Conservation (phyloP, 2,888 invertebrate genomes). For the Drosophila mimetica region DNA sequence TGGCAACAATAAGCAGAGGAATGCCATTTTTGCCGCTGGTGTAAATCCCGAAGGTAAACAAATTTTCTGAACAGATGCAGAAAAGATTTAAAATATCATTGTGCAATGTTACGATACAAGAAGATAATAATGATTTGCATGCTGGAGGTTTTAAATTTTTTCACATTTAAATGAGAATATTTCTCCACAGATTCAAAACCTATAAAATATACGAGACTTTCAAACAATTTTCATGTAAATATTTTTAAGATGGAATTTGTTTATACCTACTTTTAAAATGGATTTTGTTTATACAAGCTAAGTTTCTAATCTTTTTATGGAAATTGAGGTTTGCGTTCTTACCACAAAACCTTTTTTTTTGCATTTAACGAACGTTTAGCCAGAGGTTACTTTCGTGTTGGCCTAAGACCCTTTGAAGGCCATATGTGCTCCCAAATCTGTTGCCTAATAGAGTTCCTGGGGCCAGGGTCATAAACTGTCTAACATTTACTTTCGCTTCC, state of each 20-base stretch:
- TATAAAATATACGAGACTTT: too few species aligned
- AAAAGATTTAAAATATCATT: constrained; percentile 1
- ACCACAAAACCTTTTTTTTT: neutral
- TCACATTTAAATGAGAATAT: neutral
- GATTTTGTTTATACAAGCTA: too few species aligned
- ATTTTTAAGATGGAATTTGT: too few species aligned
- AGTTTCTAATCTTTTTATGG: too few species aligned
- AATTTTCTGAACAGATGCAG: constrained; percentile 21
- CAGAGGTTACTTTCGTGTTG: neutral
- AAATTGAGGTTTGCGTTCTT: neutral
- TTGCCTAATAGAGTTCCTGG: constrained; percentile 36
- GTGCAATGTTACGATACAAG: constrained; percentile 10
- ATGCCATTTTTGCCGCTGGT: constrained; percentile 9
- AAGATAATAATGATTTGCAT: neutral
- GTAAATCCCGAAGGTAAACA: constrained; percentile 16
- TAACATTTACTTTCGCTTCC: constrained; percentile 33
- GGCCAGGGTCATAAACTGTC: constrained; percentile 27
- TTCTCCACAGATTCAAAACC: too few species aligned
- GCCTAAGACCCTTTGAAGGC: constrained; percentile 9
- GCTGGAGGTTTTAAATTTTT: neutral
- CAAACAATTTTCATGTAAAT: too few species aligned
- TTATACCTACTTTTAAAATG: too few species aligned
- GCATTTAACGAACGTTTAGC: constrained; percentile 1
- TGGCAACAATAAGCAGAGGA: constrained; percentile 7
- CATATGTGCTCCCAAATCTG: constrained; percentile 5